Conservation (phyloP, 2,888 invertebrate genomes). For the Pherbina coryleti region DNA sequence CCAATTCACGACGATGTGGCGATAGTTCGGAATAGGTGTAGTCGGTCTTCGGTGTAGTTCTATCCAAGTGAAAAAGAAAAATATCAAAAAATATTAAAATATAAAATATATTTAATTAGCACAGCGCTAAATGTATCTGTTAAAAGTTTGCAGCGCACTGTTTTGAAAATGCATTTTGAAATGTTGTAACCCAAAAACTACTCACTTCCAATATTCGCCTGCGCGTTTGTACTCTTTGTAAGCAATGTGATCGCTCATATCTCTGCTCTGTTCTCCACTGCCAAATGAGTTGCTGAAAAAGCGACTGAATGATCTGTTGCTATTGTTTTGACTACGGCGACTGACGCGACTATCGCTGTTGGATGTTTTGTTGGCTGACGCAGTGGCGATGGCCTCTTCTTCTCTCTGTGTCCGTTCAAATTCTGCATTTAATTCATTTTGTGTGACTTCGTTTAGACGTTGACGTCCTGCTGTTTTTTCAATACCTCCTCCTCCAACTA, state of each 20-base stretch:
- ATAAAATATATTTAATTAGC: background rate
- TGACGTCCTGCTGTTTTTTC: conserved; percentile 2
- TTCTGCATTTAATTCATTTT: conserved; percentile 61
- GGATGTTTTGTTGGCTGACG: conserved; percentile 29
- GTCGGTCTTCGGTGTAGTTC: conserved; percentile 91
- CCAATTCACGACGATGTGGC: conserved; percentile 83
- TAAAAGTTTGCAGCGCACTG: too few species aligned
- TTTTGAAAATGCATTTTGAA: background rate
- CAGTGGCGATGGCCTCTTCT: conserved; percentile 20
- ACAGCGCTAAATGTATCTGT: too few species aligned
- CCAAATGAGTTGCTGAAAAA: conserved; percentile 45
- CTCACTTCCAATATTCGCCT: conserved; percentile 89
- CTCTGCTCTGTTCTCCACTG: background rate
- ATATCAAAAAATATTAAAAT: background rate
- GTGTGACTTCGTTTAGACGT: conserved; percentile 61
- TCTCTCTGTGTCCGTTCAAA: conserved; percentile 55
- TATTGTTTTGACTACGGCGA: conserved; percentile 39
- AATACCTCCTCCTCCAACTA: conserved; percentile 5
- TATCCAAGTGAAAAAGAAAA: conserved; percentile 61
- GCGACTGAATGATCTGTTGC: conserved; percentile 45
- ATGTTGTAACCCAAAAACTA: conserved; percentile 55
- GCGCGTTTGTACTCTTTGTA: conserved; percentile 82
- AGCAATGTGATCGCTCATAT: conserved; percentile 72
- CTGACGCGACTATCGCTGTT: conserved; percentile 33
- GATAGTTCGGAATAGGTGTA: conserved; percentile 89